phyloP scores from a whole-genome alignment of 2,888 invertebrate species.

The Drosophila kanekoi region DNA sequence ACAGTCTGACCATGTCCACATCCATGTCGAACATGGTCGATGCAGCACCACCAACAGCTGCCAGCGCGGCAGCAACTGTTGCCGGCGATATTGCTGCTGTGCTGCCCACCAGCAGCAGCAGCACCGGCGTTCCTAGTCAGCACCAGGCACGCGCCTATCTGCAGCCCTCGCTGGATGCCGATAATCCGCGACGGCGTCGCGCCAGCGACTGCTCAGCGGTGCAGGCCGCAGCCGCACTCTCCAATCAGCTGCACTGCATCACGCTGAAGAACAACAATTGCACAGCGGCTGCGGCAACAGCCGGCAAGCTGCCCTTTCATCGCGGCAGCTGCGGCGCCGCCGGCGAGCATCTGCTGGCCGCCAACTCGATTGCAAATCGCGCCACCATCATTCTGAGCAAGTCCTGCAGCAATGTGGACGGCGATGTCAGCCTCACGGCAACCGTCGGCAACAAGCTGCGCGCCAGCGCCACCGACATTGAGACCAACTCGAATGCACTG shows the following conservation, averaged over 20 bases:
- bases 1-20: constrained; percentile 64
- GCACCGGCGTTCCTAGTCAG: constrained; percentile 27
- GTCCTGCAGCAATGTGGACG: constrained; percentile 84
- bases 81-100: constrained; percentile 20
- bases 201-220: constrained; percentile 79
- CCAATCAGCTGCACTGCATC: constrained; percentile 81
- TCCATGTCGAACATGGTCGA: constrained; percentile 64
- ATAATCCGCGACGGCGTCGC: constrained; percentile 76
- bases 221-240: constrained; percentile 54
- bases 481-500: constrained; percentile 64
- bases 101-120: constrained; percentile 22
- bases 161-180: constrained; percentile 55
- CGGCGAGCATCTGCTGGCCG: constrained; percentile 83
- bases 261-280: constrained; percentile 83
- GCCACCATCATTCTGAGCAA: constrained; percentile 84
- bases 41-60: constrained; percentile 32
- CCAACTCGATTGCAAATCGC: constrained; percentile 84
- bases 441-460: constrained; percentile 56
- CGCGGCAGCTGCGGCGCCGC: constrained; percentile 84
- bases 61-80: constrained; percentile 15
- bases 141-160: constrained; percentile 44
- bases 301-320: constrained; percentile 76
- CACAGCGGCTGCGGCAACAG: constrained; percentile 61
- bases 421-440: constrained; percentile 48
- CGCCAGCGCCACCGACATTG: constrained; percentile 74